These are phyloP conservation scores for Muntiacus muntjak DNA, from an alignment of 2,113 vertebrate species.

Conservation along the genomic window DNA sequence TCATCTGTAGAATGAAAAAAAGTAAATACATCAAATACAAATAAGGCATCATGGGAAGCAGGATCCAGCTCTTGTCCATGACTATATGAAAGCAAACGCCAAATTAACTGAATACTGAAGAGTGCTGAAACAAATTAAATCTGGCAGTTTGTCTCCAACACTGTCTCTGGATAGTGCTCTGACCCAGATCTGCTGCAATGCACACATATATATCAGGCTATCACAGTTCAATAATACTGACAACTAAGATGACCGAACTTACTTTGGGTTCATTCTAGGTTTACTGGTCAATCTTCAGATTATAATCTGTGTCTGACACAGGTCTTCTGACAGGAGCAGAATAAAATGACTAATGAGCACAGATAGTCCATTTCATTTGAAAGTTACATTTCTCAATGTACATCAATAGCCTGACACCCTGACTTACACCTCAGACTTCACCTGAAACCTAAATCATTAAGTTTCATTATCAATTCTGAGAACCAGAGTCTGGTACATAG, in stretches of 20 bases:
- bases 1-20: background rate
- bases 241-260: background rate
- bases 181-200: conserved; percentile 18
- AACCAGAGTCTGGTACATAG: background rate
- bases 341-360: background rate
- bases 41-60: background rate
- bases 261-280: conserved; percentile 13
- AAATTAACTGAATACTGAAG: conserved; percentile 17
- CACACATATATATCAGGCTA: conserved; percentile 28
- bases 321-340: background rate
- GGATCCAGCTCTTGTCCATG: background rate
- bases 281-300: conserved; percentile 15
- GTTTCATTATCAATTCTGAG: background rate
- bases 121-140: conserved; percentile 41
- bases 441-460: background rate
- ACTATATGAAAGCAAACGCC: conserved; percentile 20
- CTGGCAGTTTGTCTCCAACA: conserved; percentile 11
- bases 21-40: conserved; percentile 14
- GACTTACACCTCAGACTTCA: background rate
- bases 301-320: conserved; percentile 27
- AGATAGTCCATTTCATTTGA: background rate
- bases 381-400: background rate
- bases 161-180: conserved; percentile 6
- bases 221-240: background rate
- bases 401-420: background rate